Evolutionary conservation across 2,888 invertebrate species (phyloP).

Genomic region (Meiosimyza decipiens): DNA sequence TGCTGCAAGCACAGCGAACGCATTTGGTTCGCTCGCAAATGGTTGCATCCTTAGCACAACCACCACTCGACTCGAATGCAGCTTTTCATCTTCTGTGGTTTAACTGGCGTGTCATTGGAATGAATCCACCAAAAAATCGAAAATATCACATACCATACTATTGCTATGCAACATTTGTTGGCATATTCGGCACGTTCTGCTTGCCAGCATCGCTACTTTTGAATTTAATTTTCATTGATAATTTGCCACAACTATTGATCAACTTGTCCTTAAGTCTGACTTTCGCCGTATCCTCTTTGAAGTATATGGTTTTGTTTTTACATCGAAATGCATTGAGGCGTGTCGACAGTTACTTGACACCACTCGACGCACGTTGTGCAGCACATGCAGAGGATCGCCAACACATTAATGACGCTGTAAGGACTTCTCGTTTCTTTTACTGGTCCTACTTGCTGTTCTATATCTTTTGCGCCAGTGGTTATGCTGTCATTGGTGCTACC

Average conservation of each 20-base stretch:
- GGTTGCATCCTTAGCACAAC: slow-evolving; percentile 10
- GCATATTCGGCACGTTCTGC: slow-evolving; percentile 32
- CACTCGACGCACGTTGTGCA: slow-evolving; percentile 44
- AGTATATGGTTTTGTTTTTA: slow-evolving; percentile 38
- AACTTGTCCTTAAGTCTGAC: slow-evolving; percentile 45
- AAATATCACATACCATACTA: slow-evolving; percentile 39
- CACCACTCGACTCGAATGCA: slow-evolving; percentile 41
- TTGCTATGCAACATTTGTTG: slow-evolving; percentile 40
- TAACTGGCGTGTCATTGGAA: slow-evolving; percentile 45
- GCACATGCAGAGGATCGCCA: slow-evolving; percentile 35
- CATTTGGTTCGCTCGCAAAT: neutral
- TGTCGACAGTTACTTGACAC: slow-evolving; percentile 32
- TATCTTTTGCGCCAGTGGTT: slow-evolving; percentile 37
- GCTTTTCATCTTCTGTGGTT: slow-evolving; percentile 46
- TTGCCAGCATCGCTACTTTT: slow-evolving; percentile 38
- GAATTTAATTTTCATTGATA: slow-evolving; percentile 38
- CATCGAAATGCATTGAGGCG: slow-evolving; percentile 32
- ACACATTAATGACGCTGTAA: slow-evolving; percentile 40
- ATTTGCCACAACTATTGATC: slow-evolving; percentile 37
- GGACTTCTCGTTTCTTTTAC: slow-evolving; percentile 38
- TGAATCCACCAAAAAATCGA: slow-evolving; percentile 40
- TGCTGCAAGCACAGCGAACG: neutral
- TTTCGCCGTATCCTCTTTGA: slow-evolving; percentile 38
- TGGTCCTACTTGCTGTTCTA: slow-evolving; percentile 39
- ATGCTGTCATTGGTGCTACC: slow-evolving; percentile 38